Percentiles rank a stretch among this genome's conserved stretches.
phyloP scores from a whole-genome alignment of 2,888 invertebrate genomes.

The Salpingus planirostris region DNA sequence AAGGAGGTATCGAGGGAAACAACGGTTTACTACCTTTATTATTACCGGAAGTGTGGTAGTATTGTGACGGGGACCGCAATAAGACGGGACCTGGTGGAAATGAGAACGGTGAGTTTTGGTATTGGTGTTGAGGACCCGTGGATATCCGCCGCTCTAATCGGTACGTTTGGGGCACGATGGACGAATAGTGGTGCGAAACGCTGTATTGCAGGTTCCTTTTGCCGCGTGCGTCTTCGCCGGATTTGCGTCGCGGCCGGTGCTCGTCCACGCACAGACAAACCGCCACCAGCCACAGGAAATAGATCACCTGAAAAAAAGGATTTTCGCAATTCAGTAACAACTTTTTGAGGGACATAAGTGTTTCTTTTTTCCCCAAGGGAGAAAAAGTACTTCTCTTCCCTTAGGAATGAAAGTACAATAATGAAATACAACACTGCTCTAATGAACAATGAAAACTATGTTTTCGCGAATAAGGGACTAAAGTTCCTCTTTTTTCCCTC shows the following conservation, averaged over 20 bases:
- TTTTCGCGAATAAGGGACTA: too few relatives aligned
- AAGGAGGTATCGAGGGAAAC: conserved; percentile 53
- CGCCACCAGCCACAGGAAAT: conserved; percentile 48
- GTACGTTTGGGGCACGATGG: conserved; percentile 47
- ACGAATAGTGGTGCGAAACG: conserved; percentile 49
- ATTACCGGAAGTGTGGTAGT: too few relatives aligned
- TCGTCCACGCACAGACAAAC: conserved; percentile 43
- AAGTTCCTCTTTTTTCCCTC: too few relatives aligned
- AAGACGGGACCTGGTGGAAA: conserved; percentile 29
- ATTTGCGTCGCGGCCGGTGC: conserved; percentile 30
- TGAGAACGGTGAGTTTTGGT: conserved; percentile 21
- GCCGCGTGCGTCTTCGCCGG: conserved; percentile 45
- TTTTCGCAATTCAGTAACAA: too few relatives aligned
- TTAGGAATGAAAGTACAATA: too few relatives aligned
- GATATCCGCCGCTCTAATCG: conserved; percentile 49
- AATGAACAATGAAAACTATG: too few relatives aligned
- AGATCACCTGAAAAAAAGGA: conserved; percentile 48
- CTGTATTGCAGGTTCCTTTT: conserved; percentile 53
- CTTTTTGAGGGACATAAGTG: too few relatives aligned
- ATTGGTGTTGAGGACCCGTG: conserved; percentile 32
- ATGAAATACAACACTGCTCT: too few relatives aligned
- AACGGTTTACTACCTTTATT: conserved; percentile 37
- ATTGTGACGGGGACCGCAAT: conserved; percentile 26
- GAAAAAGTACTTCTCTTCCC: too few relatives aligned
- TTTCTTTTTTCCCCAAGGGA: too few relatives aligned